Evolutionary conservation across 2,888 invertebrate genomes (phyloP).

Genomic region (Diadegma fenestrale): DNA sequence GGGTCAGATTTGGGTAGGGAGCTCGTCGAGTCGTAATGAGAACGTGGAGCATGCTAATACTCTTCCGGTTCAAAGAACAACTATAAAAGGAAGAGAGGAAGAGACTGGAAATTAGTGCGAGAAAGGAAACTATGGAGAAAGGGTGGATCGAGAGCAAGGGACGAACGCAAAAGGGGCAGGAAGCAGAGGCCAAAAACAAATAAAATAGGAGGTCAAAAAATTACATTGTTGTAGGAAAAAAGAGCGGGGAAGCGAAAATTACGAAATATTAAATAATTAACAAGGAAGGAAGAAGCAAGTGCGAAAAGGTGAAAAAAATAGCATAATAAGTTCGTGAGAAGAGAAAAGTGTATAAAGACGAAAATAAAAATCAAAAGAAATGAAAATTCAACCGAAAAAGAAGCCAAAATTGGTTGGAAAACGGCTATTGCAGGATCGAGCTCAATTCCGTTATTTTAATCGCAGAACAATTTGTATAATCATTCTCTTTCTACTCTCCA

Average conservation of each 20-base stretch:
- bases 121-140: background rate
- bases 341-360: background rate
- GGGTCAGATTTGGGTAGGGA: slow-evolving; percentile 31
- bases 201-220: background rate
- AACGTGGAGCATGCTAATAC: slow-evolving; percentile 40
- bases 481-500: slow-evolving; percentile 53
- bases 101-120: background rate
- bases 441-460: slow-evolving; percentile 50
- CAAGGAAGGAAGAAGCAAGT: background rate
- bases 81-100: slow-evolving; percentile 1
- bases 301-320: background rate
- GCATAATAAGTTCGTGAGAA: background rate
- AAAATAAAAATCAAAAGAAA: background rate
- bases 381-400: background rate
- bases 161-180: background rate
- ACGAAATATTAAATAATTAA: background rate
- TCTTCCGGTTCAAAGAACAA: slow-evolving; percentile 30
- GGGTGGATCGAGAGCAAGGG: background rate
- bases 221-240: background rate
- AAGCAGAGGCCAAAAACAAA: background rate
- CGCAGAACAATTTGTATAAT: slow-evolving; percentile 65
- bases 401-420: background rate
- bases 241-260: background rate
- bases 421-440: slow-evolving; percentile 22
- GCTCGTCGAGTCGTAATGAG: slow-evolving; percentile 48